Conservation (phyloP, 1,140 invertebrate species). For the Drosophila biarmipes region DNA sequence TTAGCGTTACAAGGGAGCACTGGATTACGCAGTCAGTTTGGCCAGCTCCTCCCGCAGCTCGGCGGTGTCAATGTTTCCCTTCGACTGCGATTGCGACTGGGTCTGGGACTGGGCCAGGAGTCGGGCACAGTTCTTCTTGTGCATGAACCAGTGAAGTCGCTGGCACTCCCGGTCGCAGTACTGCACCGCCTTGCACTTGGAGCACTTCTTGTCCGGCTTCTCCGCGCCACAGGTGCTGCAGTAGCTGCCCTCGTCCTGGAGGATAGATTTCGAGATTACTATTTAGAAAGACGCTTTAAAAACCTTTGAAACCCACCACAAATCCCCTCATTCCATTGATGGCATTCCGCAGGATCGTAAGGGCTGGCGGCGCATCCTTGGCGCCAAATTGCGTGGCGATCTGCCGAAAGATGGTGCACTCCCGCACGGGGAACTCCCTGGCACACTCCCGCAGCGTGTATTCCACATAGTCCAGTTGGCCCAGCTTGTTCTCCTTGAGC, state of each 20-base stretch:
- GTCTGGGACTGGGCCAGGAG: slow-evolving; percentile 78
- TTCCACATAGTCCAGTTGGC: slow-evolving; percentile 92
- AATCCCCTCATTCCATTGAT: slow-evolving; percentile 95
- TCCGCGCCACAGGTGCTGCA: slow-evolving; percentile 96
- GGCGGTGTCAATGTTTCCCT: slow-evolving; percentile 62
- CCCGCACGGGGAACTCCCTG: slow-evolving; percentile 93
- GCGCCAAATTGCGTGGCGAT: slow-evolving; percentile 90
- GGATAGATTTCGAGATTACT: background rate
- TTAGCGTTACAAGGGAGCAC: slow-evolving; percentile 22
- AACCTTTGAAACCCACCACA: slow-evolving; percentile 69
- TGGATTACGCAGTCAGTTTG: slow-evolving; percentile 60
- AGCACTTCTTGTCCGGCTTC: slow-evolving; percentile 95
- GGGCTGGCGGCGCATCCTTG: slow-evolving; percentile 89
- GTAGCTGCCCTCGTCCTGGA: slow-evolving; percentile 87
- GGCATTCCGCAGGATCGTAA: slow-evolving; percentile 91
- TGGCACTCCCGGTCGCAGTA: slow-evolving; percentile 98
- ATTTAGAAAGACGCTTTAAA: background rate
- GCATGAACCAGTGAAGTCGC: slow-evolving; percentile 97
- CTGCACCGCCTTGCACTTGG: slow-evolving; percentile 96
- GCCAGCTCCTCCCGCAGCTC: slow-evolving; percentile 74
- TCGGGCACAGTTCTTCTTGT: slow-evolving; percentile 94
- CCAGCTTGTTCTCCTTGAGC: slow-evolving; percentile 90
- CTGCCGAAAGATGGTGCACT: slow-evolving; percentile 94
- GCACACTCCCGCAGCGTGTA: slow-evolving; percentile 93
- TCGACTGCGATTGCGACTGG: slow-evolving; percentile 34